A percentile compares a stretch with the other conserved stretches of the same genome.
These are phyloP conservation scores for Dinothrombium tinctorium DNA, from an alignment of 1,140 invertebrate species.

Conservation along the genomic window DNA sequence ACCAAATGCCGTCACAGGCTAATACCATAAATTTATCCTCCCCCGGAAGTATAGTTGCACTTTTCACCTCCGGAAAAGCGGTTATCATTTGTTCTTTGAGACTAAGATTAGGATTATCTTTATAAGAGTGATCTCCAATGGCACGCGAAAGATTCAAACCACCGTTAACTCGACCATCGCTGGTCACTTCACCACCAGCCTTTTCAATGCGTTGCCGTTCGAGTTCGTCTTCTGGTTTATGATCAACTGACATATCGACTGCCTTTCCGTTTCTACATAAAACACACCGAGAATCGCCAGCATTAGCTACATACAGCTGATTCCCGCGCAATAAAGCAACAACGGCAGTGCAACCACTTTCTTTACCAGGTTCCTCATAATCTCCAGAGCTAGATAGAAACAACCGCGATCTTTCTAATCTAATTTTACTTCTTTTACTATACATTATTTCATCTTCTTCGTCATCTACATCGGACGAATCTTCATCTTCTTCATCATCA, in stretches of 20 bases:
- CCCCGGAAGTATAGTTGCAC: slow-evolving; percentile 37
- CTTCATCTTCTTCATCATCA: slow-evolving; percentile 17
- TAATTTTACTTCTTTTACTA: slow-evolving; percentile 6
- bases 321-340: slow-evolving; percentile 43
- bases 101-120: slow-evolving; percentile 37
- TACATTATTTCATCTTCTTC: slow-evolving; percentile 9
- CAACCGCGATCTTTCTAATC: neutral
- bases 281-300: slow-evolving; percentile 76
- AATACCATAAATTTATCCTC: slow-evolving; percentile 78
- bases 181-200: slow-evolving; percentile 73
- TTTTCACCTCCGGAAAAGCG: slow-evolving; percentile 70
- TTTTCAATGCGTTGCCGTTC: slow-evolving; percentile 61
- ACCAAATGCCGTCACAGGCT: slow-evolving; percentile 96
- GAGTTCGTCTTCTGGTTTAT: slow-evolving; percentile 78
- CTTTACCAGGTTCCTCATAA: slow-evolving; percentile 41
- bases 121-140: slow-evolving; percentile 87
- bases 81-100: slow-evolving; percentile 83
- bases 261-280: slow-evolving; percentile 60
- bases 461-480: slow-evolving; percentile 13
- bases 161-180: slow-evolving; percentile 80
- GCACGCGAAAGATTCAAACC: slow-evolving; percentile 90
- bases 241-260: slow-evolving; percentile 76
- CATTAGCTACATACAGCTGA: slow-evolving; percentile 34
- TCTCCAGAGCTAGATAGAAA: neutral
- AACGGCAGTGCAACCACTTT: slow-evolving; percentile 87